Base-by-base conservation (phyloP, 2,797 vertebrate species). In the Esox masquinongy region DNA sequence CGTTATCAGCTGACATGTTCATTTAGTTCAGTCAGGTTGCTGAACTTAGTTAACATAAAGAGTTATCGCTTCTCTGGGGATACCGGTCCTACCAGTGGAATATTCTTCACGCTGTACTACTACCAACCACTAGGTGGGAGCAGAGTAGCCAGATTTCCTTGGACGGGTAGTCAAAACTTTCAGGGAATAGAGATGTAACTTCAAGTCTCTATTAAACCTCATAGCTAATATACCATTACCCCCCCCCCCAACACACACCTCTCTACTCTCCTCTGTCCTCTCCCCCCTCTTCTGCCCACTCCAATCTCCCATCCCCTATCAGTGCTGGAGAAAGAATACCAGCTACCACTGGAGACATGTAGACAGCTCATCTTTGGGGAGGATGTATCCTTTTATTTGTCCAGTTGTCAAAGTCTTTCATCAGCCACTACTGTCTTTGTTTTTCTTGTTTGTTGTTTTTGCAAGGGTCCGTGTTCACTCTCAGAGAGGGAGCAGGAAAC, bases 341-440 rank as follows among this genome's bases (percentile, higher is more conserved):
- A 91, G 77, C 91, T 95, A 73, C 90, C 94, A 11, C 80, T 95
- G 89, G 94, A 95, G 75, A 93, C 91, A 0, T 94, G 93, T 89
- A 90, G 93, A 81, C 91, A 95, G 84, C 86, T 95, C 82, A 92
- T 94, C 80, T 92, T 94, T 77, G 88, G 78, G 75, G 90, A 93
- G 80, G 86, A 92, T 39, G 94, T 94, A 95, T 95, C 93, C 91
- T 93, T 93, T 79, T 73, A 39, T 77, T 63, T 26, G 31, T 56
- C 56, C 15, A 43, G 5, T 39, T 47, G 64, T 34, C 47, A 17
- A 2, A 26, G 2, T 14, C 29, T 56, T 36, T 43, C 49, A 12
- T 29, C 53, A 26, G 43, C 64, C 53, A 68, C 17, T 39, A 53
- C 53, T 0, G 53, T 19, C 53, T 56, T 8, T 56, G 53, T 74